Evolutionary conservation across 2,113 vertebrate species (phyloP), one percentile per base, ranked within the genome.

Genomic region (Alexandromys fortis): DNA sequence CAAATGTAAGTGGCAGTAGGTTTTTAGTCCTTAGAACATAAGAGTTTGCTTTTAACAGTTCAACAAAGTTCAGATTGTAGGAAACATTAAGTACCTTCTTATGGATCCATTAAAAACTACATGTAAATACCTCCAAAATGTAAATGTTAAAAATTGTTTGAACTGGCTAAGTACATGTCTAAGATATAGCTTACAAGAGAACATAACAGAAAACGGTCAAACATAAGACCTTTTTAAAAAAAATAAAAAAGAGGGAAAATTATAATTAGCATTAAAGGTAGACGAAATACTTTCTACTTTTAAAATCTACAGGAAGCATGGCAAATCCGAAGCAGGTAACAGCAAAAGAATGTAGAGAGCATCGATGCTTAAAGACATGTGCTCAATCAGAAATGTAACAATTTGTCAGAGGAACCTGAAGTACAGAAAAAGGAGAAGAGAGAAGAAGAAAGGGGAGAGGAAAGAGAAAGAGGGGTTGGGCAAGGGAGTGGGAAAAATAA

Each of bases 21-120:
- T 61, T 95, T 65, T 93, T 78, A 76, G 35, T 75, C 47, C n/a
- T 52, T 33, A 85, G 7, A 82, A 91, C 4, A 88, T 89, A 81
- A 77, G 45, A 67, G 35, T 85, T 7, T 72, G 7, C 55, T 61
- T 87, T 94, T 61, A 68, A 61, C 9, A 85, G 5, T 93, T 49
- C 86, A 7, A 26, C 24, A 28, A 87, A 77, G 0, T 52, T 49
- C 4, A 55, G 2, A 47, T 86, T 88, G 11, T 22, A 61, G 17
- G 21, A 17, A 92, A 67, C 12, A 6, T 79, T 26, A 82, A 92
- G 42, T 9, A 68, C 28, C 2, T 85, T 63, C 47, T 58, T 45
- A 30, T 16, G 28, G 49, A 86, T 49, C 26, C 5, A 65, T 21
- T 21, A 68, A 26, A 55, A 86, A 13, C n/a, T 89, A 58, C 22